These are phyloP conservation scores for Cyprinodon variegatus DNA, from an alignment of 2,113 vertebrate genomes.

Conservation along the genomic window DNA sequence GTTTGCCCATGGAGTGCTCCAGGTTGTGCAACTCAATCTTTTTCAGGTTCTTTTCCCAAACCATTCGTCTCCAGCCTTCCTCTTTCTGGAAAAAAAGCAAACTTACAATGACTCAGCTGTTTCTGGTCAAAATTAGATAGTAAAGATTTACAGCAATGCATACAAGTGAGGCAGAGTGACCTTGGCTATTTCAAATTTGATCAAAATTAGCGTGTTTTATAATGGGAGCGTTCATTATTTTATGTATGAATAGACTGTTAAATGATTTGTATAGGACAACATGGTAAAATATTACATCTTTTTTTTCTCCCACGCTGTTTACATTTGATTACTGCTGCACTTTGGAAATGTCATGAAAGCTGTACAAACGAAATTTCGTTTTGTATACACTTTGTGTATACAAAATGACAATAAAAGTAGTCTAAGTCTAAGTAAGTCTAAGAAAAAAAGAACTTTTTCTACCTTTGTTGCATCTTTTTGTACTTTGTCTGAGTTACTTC, in stretches of 20 bases:
- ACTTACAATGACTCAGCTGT: background rate
- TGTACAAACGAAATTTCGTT: no score
- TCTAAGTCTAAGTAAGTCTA: no score
- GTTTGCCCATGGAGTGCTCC: slow-evolving; percentile 87
- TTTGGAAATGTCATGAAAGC: no score
- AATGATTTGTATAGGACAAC: no score
- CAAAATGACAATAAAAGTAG: no score
- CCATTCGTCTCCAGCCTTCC: slow-evolving; percentile 89
- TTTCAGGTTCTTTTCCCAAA: slow-evolving; percentile 96
- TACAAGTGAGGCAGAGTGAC: background rate
- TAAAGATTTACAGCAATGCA: background rate
- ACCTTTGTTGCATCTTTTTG: no score
- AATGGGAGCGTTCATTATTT: background rate
- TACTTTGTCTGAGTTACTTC: no score
- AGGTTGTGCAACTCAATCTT: slow-evolving; percentile 93
- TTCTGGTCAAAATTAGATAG: background rate
- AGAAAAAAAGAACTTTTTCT: no score
- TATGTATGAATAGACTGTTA: no score
- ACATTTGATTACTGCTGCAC: background rate
- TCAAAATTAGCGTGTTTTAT: background rate
- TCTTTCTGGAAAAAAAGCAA: slow-evolving; percentile 78
- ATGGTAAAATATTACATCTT: background rate
- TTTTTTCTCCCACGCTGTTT: background rate
- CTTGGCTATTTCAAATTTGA: background rate
- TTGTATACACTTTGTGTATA: no score